Base-by-base conservation (phyloP, 1,140 invertebrate genomes). In the Neodiprion pinetum region DNA sequence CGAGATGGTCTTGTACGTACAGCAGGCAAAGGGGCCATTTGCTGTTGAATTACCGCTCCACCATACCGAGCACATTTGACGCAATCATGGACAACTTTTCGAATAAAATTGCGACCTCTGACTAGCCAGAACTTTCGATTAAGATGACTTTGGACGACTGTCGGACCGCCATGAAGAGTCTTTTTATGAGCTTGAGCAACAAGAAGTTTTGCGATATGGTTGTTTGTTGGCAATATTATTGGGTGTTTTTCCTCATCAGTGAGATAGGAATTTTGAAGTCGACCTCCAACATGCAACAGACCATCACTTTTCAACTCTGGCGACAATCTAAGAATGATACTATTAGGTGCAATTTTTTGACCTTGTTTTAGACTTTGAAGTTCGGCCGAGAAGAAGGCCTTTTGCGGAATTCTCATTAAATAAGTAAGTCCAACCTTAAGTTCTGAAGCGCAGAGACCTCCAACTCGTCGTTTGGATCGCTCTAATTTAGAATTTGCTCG, bases 81-180 rank as follows among this genome's bases (percentile, higher is more conserved):
- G 47, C 80, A 77, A 2, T 75, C 74, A 11, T 76, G 49, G 23
- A 83, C 69, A n/a, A 81, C 72, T 50, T 78, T 75, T 48, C 78
- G 79, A 1, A 81, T 74, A 50, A 75, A 40, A n/a, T 73, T 9
- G 70, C 77, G 72, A 5, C 77, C 75, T 12, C 74, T 72, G 8
- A 78, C 49, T n/a, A 83, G 82, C 83, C 82, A 85, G 71, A 74
- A 83, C 66, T 17, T 79, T 67, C 83, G 66, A 83, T 69, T 80
- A 17, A 65, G 50, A 14, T 53, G 1, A 40, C 66, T 28, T 0
- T 72, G 71, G 10, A 67, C 70, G 5, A 73, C 12, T 53, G 77
- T 72, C 14, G 79, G 71, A 8, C 82, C 77, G 4, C 78, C 78
- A 74, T 85, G 82, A 10, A 80, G 68, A 68, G 72, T 70, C 10